These are phyloP conservation scores for Drosophila repleta DNA, from an alignment of 1,140 invertebrate species.

Conservation along the genomic window DNA sequence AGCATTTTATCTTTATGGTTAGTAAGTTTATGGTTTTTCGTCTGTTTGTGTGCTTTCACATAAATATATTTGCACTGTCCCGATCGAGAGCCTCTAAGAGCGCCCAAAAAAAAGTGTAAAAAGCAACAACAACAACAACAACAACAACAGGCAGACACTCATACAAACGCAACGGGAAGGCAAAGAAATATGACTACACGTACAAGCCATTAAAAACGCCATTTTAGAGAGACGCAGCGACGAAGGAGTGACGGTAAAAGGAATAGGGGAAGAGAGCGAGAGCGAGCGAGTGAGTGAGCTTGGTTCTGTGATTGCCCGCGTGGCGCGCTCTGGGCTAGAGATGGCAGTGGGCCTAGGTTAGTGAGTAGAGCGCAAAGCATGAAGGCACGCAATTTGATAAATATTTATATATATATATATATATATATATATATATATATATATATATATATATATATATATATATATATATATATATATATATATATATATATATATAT, in stretches of 20 bases:
- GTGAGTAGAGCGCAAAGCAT: too few species aligned
- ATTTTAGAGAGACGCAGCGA: conserved; percentile 54
- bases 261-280: neutral
- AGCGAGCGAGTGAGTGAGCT: conserved; percentile 42
- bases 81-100: conserved; percentile 47
- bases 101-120: conserved; percentile 24
- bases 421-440: too few species aligned
- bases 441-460: too few species aligned
- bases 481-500: too few species aligned
- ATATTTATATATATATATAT: too few species aligned
- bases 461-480: too few species aligned
- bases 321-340: conserved; percentile 10
- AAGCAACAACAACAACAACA: neutral
- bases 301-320: conserved; percentile 65
- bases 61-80: conserved; percentile 65
- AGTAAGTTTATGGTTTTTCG: conserved; percentile 77
- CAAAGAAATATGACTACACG: conserved; percentile 80
- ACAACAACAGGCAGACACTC: conserved; percentile 31
- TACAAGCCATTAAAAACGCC: conserved; percentile 80
- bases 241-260: neutral
- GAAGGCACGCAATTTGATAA: too few species aligned
- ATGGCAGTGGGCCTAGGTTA: too few species aligned
- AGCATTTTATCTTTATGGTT: conserved; percentile 79
- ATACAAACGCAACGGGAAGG: neutral
- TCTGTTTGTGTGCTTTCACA: conserved; percentile 74